These are phyloP conservation scores for Drosophila equinoxialis DNA, from an alignment of 1,140 invertebrate species.

Conservation along the genomic window DNA sequence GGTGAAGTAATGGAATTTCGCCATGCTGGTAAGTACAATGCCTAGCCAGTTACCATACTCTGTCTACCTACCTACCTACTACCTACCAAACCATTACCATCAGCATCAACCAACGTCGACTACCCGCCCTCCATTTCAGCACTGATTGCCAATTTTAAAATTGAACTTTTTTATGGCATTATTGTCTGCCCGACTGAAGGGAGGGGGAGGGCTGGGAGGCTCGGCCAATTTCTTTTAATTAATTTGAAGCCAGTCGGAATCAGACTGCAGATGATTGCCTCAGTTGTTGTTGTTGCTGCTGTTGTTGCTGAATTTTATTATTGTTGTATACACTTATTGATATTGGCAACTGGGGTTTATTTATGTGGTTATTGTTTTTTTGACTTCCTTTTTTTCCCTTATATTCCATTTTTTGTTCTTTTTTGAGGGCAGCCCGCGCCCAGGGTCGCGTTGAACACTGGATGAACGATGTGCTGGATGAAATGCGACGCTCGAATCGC, in stretches of 20 bases:
- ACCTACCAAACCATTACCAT: conserved; percentile 6
- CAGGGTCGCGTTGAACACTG: conserved; percentile 93
- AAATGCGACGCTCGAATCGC: conserved; percentile 93
- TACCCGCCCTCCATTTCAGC: conserved; percentile 40
- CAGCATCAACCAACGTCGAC: not conserved
- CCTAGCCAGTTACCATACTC: not conserved
- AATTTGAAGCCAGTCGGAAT: conserved; percentile 73
- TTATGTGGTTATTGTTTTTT: conserved; percentile 77
- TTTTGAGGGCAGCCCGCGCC: conserved; percentile 82
- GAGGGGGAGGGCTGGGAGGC: conserved; percentile 19
- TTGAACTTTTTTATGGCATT: conserved; percentile 80
- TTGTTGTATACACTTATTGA: conserved; percentile 80
- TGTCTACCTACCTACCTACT: not conserved
- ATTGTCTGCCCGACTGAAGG: conserved; percentile 38
- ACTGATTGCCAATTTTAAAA: conserved; percentile 82
- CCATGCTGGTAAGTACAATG: conserved; percentile 81
- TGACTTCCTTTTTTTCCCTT: conserved; percentile 8
- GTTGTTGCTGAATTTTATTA: conserved; percentile 63
- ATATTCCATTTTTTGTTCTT: conserved; percentile 4
- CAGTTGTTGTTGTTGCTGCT: conserved; percentile 37
- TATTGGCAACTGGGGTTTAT: conserved; percentile 80
- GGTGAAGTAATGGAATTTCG: conserved; percentile 94
- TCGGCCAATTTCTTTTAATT: conserved; percentile 79
- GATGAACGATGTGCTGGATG: conserved; percentile 92
- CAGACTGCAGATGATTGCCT: conserved; percentile 69